Percentiles rank a stretch among this genome's conserved stretches.
These are phyloP conservation scores for Prinia subflava DNA, from an alignment of 2,113 vertebrate genomes.

Conservation along the genomic window DNA sequence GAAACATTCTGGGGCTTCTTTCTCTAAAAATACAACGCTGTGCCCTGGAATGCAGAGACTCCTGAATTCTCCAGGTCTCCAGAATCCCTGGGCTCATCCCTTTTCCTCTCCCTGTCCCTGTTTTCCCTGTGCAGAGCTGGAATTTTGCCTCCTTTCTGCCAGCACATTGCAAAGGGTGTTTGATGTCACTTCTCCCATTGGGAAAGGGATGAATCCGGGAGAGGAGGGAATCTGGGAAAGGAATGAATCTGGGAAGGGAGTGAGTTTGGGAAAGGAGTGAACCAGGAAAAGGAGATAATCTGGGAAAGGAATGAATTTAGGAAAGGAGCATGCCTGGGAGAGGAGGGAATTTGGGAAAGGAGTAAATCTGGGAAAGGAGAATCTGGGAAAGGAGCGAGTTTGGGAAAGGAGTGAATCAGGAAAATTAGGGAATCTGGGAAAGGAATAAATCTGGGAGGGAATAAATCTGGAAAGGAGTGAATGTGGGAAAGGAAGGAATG, in stretches of 20 bases:
- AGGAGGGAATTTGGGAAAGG: accelerated
- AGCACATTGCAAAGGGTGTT: background rate
- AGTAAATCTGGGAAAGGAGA: accelerated
- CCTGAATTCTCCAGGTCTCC: background rate
- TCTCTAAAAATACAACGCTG: accelerated
- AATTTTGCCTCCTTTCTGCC: background rate
- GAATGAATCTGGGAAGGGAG: background rate
- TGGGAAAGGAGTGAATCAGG: accelerated
- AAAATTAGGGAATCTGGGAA: accelerated
- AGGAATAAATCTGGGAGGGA: accelerated
- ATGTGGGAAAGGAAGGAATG: accelerated
- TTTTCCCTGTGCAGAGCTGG: accelerated
- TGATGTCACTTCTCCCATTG: background rate
- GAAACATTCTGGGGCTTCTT: background rate
- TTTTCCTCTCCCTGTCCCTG: background rate
- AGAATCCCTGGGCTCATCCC: background rate
- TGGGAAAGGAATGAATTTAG: accelerated
- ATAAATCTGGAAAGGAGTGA: accelerated
- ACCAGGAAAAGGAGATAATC: accelerated
- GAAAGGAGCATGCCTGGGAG: background rate
- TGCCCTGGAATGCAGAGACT: background rate
- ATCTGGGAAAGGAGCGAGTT: accelerated
- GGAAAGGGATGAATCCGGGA: background rate
- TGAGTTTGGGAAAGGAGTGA: accelerated
- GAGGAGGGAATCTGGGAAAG: accelerated